Conservation (phyloP, 2,888 invertebrate genomes). For the Nemurella pictetii region DNA sequence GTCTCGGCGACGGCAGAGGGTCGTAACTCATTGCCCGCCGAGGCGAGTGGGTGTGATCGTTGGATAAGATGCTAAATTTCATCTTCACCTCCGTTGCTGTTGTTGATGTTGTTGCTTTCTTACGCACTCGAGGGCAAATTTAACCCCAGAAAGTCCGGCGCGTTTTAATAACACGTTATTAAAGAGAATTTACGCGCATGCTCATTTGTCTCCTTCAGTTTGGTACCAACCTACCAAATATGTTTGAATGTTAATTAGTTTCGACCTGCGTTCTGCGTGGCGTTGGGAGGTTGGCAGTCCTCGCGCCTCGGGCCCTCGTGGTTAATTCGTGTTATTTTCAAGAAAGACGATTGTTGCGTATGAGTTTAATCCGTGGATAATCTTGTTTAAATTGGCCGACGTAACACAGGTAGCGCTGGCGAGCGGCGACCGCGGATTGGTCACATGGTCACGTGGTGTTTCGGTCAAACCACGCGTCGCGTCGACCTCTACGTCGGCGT, state of each 20-base stretch:
- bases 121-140: neutral
- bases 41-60: no score
- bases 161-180: neutral
- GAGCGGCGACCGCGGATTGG: neutral
- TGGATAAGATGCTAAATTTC: no score
- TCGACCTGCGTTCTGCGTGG: neutral
- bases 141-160: neutral
- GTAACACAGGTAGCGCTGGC: neutral
- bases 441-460: neutral
- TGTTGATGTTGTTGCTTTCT: no score
- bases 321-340: neutral
- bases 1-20: no score
- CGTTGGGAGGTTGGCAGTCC: neutral
- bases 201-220: neutral
- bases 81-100: no score
- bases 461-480: no score
- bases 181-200: neutral
- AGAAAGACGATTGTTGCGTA: neutral
- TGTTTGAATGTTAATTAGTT: neutral
- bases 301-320: neutral
- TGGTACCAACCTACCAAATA: neutral
- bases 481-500: no score
- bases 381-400: neutral
- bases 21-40: no score
- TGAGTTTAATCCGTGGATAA: neutral